These are phyloP conservation scores for Apostichopus leukothele DNA, from an alignment of 53 echinoderm and acorn worm species.

Conservation along the genomic window DNA sequence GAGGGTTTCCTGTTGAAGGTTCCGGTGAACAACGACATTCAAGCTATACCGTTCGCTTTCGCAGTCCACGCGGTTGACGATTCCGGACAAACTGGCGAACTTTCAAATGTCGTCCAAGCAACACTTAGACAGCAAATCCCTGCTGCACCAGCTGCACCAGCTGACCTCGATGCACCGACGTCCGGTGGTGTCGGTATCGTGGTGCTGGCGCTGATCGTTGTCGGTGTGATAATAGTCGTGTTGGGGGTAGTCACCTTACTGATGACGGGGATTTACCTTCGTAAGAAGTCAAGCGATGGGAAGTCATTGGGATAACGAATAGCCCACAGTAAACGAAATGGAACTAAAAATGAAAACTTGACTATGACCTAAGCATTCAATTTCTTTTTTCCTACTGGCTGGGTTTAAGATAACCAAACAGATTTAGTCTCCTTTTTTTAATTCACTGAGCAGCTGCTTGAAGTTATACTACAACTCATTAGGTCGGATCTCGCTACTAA, in stretches of 20 bases:
- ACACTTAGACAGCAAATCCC: background rate
- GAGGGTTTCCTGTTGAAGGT: conserved; percentile 1
- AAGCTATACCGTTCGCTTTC: background rate
- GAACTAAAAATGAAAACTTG: too few relatives aligned
- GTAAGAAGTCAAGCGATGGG: background rate
- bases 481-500: too few relatives aligned
- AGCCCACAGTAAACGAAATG: too few relatives aligned
- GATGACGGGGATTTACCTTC: background rate
- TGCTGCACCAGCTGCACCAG: background rate
- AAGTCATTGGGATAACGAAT: too few relatives aligned
- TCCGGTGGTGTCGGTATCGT: background rate
- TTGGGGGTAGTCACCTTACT: background rate
- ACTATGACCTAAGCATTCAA: too few relatives aligned
- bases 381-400: too few relatives aligned
- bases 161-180: background rate
- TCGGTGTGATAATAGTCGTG: background rate
- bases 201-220: background rate
- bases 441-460: too few relatives aligned
- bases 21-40: background rate
- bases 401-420: too few relatives aligned
- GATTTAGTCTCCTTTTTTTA: too few relatives aligned
- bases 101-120: conserved; percentile 11
- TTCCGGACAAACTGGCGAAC: background rate
- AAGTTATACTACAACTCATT: too few relatives aligned
- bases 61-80: conserved; percentile 2